phyloP scores from a whole-genome alignment of 2,888 invertebrate species.

The Buathra laborator region DNA sequence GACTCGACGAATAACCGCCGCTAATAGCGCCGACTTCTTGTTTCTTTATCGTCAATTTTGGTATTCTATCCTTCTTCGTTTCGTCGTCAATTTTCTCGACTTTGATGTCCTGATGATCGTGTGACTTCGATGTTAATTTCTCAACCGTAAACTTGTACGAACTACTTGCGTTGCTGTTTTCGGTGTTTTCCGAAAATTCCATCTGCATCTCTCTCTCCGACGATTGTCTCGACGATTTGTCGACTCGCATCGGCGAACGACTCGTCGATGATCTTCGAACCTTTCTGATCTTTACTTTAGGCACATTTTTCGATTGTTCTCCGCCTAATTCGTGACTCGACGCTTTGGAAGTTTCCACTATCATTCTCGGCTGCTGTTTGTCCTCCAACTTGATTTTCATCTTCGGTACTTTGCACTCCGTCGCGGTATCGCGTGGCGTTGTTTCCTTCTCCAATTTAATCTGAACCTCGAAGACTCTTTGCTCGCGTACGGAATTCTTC shows the following conservation, averaged over 20 bases:
- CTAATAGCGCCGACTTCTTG: slow-evolving; percentile 60
- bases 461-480: slow-evolving; percentile 65
- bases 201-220: slow-evolving; percentile 25
- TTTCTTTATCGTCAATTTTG: slow-evolving; percentile 76
- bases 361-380: slow-evolving; percentile 74
- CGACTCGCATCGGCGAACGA: slow-evolving; percentile 45
- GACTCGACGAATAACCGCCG: slow-evolving; percentile 29
- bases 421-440: slow-evolving; percentile 26
- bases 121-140: slow-evolving; percentile 40
- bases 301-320: slow-evolving; percentile 72
- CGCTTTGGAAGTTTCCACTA: slow-evolving; percentile 69
- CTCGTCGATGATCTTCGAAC: slow-evolving; percentile 65
- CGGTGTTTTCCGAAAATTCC: slow-evolving; percentile 41
- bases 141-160: slow-evolving; percentile 59
- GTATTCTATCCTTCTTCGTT: slow-evolving; percentile 70
- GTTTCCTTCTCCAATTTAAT: slow-evolving; percentile 73
- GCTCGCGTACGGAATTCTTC: slow-evolving; percentile 67
- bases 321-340: slow-evolving; percentile 55
- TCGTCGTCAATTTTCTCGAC: slow-evolving; percentile 52
- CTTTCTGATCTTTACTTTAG: slow-evolving; percentile 79
- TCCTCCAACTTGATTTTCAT: slow-evolving; percentile 80
- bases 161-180: slow-evolving; percentile 33
- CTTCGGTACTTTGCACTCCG: slow-evolving; percentile 75
- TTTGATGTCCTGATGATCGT: slow-evolving; percentile 22
- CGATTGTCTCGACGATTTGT: slow-evolving; percentile 61